phyloP scores from a whole-genome alignment of 2,888 invertebrate species.

The Zeuzera pyrina region DNA sequence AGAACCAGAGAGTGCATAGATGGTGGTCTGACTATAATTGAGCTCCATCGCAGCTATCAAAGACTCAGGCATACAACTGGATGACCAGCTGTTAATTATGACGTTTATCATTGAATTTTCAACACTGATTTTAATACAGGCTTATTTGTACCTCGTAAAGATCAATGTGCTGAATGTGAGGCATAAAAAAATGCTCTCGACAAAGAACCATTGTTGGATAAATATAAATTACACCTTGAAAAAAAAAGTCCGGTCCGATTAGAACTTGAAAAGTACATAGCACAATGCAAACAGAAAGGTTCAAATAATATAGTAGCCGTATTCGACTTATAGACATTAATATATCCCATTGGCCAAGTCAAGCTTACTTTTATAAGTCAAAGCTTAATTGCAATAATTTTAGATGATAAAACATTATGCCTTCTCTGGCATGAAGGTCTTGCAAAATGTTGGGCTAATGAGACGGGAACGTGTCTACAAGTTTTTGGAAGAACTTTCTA shows the following conservation, averaged over 20 bases:
- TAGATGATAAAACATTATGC: slow-evolving; percentile 13
- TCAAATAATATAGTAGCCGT: slow-evolving; percentile 14
- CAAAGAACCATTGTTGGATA: slow-evolving; percentile 17
- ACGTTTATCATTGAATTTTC: slow-evolving; percentile 2
- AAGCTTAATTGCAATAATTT: slow-evolving; percentile 15
- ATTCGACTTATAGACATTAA: slow-evolving; percentile 29
- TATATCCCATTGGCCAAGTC: slow-evolving; percentile 24
- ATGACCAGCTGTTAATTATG: not conserved
- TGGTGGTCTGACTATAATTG: slow-evolving; percentile 2
- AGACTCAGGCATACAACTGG: not conserved
- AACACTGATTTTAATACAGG: slow-evolving; percentile 6
- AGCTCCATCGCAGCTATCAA: not conserved
- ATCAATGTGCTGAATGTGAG: slow-evolving; percentile 7
- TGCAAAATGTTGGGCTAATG: slow-evolving; percentile 16
- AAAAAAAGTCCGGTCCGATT: slow-evolving; percentile 16
- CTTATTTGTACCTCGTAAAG: slow-evolving; percentile 5
- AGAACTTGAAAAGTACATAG: slow-evolving; percentile 22
- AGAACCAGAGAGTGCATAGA: slow-evolving; percentile 3
- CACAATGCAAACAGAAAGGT: slow-evolving; percentile 10
- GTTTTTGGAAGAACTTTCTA: slow-evolving; percentile 8
- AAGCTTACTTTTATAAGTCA: slow-evolving; percentile 23
- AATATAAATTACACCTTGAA: slow-evolving; percentile 15
- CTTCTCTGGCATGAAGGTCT: slow-evolving; percentile 12
- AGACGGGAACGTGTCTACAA: slow-evolving; percentile 18
- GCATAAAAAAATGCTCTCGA: slow-evolving; percentile 18